Evolutionary conservation across 2,797 vertebrate genomes (phyloP), one percentile per base, ranked within the genome.

Genomic region (Brachymystax lenok): DNA sequence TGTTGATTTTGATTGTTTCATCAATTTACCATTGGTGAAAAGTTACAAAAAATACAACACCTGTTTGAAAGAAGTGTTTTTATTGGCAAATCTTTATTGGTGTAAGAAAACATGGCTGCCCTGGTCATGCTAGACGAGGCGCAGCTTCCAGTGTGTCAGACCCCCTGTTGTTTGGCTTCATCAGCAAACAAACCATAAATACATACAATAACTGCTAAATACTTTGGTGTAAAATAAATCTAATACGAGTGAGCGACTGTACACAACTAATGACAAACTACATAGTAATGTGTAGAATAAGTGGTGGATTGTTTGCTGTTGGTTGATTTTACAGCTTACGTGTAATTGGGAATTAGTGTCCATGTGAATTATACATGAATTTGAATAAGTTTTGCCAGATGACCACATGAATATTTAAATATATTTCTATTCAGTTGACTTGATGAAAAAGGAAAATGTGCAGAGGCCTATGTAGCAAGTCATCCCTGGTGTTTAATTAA

Each of bases 61-160:
- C 30, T 69, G n/a, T 24, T 77, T 68, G 82, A 59, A 79, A 79
- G 80, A 56, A 1, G 0, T 7, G 17, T 77, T 91, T 91, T 90
- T 88, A 88, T 93, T 82, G 79, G 71, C 24, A 90, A 81, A 87
- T 77, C 21, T 83, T 71, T 83, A 80, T 76, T 82, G 19, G 71
- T 87, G 86, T 50, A 86, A 78, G 35, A 46, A 46, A 86, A 83
- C 21, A 77, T 27, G 73, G 80, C 50, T 64, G 77, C 76, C 76
- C 64, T 69, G 17, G 7, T 59, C 40, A 13, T 2, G 72, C 3
- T 73, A 46, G 5, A 69, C 71, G 79, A 77, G 88, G 84, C 85
- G 85, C 85, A 89, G 77, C 80, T 92, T 94, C 93, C 93, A 95
- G 94, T 95, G 94, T 95, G 87, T 94, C 91, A 94, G 93, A 95